Evolutionary conservation across 2,888 invertebrate genomes (phyloP).

Genomic region (Notodonta ziczac): DNA sequence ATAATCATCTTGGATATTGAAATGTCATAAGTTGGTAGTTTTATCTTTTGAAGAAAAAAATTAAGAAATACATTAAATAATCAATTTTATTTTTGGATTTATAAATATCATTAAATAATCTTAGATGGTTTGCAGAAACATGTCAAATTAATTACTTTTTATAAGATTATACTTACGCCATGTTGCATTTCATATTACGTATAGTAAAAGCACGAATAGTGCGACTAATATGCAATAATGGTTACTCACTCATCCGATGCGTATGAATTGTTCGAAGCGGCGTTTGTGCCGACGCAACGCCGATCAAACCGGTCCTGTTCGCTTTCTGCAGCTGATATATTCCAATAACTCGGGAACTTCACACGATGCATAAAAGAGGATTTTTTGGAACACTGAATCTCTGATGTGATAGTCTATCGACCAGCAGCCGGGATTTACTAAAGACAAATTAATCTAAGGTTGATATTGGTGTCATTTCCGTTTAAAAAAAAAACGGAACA

Average conservation of each 20-base stretch:
- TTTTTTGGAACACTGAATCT: conserved; percentile 11
- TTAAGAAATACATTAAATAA: too few species aligned
- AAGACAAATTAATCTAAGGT: too few species aligned
- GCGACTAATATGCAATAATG: conserved; percentile 50
- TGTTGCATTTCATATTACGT: conserved; percentile 23
- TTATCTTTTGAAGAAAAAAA: conserved; percentile 10
- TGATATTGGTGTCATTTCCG: too few species aligned
- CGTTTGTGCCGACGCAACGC: conserved; percentile 32
- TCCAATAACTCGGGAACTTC: conserved; percentile 34
- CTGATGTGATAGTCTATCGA: too few species aligned
- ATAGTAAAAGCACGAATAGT: conserved; percentile 33
- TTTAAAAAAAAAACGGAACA: too few species aligned
- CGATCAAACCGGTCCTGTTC: conserved; percentile 34
- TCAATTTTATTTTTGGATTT: too few species aligned
- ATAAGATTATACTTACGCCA: too few species aligned
- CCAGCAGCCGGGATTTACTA: too few species aligned
- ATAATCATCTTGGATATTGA: neutral
- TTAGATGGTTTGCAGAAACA: too few species aligned
- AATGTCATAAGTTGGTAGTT: conserved; percentile 1
- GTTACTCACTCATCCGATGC: conserved; percentile 57
- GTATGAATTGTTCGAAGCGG: conserved; percentile 33
- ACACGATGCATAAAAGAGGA: conserved; percentile 35
- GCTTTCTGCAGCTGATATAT: conserved; percentile 40
- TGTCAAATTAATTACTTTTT: too few species aligned
- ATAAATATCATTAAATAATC: too few species aligned